Percentiles rank a stretch among this genome's conserved stretches.
Evolutionary conservation across 2,113 vertebrate genomes (phyloP).

Genomic region (Cyanoramphus novaezelandiae): DNA sequence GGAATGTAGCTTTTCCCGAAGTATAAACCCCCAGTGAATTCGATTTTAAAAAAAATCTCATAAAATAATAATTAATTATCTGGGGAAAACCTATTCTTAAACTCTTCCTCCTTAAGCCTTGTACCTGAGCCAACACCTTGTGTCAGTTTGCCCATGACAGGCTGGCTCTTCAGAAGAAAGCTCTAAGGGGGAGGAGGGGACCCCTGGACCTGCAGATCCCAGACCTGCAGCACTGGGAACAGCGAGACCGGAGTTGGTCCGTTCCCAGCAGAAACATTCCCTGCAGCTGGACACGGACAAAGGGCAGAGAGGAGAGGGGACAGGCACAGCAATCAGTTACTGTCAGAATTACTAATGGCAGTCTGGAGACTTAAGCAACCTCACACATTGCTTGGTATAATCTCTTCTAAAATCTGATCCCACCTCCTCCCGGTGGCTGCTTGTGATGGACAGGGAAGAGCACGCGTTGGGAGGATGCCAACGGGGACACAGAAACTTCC

Average conservation of each 20-base stretch:
- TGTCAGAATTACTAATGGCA: too few species aligned
- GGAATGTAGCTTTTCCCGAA: rapidly evolving
- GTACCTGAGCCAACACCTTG: neutral
- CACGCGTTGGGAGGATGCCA: neutral
- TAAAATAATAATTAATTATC: neutral
- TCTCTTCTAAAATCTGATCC: neutral
- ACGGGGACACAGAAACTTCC: neutral
- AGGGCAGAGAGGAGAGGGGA: neutral
- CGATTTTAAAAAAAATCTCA: neutral
- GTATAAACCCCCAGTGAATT: rapidly evolving
- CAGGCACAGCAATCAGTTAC: too few species aligned
- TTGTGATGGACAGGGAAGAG: neutral
- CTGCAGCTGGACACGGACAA: neutral
- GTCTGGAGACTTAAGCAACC: neutral
- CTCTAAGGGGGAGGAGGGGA: rapidly evolving
- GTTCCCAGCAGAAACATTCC: neutral
- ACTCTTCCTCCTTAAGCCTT: neutral
- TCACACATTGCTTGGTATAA: neutral
- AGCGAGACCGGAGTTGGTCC: rapidly evolving
- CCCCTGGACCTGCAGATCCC: too few species aligned
- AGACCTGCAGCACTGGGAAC: rapidly evolving
- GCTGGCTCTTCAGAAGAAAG: neutral
- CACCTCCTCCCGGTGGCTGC: neutral
- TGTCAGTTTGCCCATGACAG: rapidly evolving
- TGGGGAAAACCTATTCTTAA: neutral